A percentile compares a stretch with the other conserved stretches of the same genome.
These are phyloP conservation scores for Rhamnusium bicolor DNA, from an alignment of 2,888 invertebrate genomes.

Conservation along the genomic window DNA sequence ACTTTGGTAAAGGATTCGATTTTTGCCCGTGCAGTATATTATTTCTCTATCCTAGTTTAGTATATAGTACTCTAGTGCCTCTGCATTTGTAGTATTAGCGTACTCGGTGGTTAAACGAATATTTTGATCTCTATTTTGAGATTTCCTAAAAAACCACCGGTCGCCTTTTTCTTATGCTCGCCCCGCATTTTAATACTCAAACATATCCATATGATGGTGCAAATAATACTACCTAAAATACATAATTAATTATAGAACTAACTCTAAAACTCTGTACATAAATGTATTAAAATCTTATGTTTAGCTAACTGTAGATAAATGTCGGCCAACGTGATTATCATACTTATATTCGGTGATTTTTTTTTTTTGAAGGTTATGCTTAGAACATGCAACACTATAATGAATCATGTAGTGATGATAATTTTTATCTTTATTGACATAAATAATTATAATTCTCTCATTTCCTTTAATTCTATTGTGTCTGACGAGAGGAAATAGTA, in stretches of 20 bases:
- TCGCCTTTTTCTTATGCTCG: constrained; percentile 64
- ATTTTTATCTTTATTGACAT: too few relatives aligned
- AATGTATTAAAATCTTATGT: constrained; percentile 53
- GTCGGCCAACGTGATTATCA: constrained; percentile 3
- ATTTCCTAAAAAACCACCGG: constrained; percentile 44
- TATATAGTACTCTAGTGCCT: constrained; percentile 70
- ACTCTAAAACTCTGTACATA: constrained; percentile 58
- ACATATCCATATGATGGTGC: constrained; percentile 71
- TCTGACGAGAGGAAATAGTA: too few relatives aligned
- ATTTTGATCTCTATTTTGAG: constrained; percentile 43
- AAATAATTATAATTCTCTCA: too few relatives aligned
- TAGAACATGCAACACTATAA: too few relatives aligned
- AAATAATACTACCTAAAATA: constrained; percentile 64
- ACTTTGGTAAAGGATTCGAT: constrained; percentile 6
- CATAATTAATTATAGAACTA: constrained; percentile 57
- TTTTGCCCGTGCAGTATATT: constrained; percentile 19
- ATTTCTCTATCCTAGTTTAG: constrained; percentile 65
- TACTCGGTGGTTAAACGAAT: constrained; percentile 55
- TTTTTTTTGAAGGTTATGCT: too few relatives aligned
- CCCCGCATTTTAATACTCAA: constrained; percentile 66
- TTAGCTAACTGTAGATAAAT: constrained; percentile 50
- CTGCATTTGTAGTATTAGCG: constrained; percentile 68
- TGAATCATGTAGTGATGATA: too few relatives aligned
- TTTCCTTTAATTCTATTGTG: too few relatives aligned
- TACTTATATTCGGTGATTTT: background rate